A percentile compares a stretch with the other conserved stretches of the same genome.
Evolutionary conservation across 2,113 vertebrate species (phyloP).

Genomic region (Petaurus breviceps): DNA sequence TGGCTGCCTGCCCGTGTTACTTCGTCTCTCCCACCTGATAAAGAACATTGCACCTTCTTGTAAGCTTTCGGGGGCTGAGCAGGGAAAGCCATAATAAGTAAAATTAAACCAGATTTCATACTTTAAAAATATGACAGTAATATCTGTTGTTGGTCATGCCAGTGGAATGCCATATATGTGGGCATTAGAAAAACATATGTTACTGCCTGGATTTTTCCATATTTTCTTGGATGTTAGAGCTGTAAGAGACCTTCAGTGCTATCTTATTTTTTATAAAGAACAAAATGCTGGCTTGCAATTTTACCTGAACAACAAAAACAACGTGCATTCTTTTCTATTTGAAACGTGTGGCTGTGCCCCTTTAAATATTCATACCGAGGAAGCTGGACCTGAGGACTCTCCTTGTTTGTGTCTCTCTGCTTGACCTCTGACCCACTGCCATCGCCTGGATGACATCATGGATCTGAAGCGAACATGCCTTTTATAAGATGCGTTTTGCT

Average conservation of each 20-base stretch:
- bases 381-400: conserved; percentile 56
- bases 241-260: conserved; percentile 29
- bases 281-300: conserved; percentile 59
- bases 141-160: conserved; percentile 47
- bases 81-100: conserved; percentile 28
- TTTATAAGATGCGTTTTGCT: conserved; percentile 58
- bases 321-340: conserved; percentile 43
- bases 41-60: background rate
- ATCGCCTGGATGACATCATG: conserved; percentile 66
- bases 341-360: conserved; percentile 42
- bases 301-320: conserved; percentile 63
- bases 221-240: background rate
- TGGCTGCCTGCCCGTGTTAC: background rate
- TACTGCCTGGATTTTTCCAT: background rate
- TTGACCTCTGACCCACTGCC: conserved; percentile 64
- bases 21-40: background rate
- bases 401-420: conserved; percentile 47
- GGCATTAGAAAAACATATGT: background rate
- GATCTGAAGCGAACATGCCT: conserved; percentile 70
- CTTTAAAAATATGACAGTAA: conserved; percentile 24
- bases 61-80: background rate
- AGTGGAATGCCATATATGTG: background rate
- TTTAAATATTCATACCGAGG: conserved; percentile 64
- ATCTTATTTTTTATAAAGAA: conserved; percentile 54
- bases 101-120: conserved; percentile 33